Evolutionary conservation across 2,888 invertebrate species (phyloP).

Genomic region (Pachydiplax longipennis): DNA sequence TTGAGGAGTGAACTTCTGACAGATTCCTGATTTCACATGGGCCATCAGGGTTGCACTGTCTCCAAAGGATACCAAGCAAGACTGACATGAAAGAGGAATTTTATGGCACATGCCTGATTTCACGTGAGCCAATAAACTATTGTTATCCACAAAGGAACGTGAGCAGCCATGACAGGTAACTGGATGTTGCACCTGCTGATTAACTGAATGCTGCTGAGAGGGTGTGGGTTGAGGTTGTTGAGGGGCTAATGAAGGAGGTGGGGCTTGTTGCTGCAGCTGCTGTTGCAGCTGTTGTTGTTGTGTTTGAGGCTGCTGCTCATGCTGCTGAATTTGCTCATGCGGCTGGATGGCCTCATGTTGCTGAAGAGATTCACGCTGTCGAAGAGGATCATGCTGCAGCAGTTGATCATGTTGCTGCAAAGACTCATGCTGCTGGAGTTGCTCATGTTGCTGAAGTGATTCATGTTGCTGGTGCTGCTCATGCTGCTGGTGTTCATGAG

Average conservation of each 20-base stretch:
- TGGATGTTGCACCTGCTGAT: background rate
- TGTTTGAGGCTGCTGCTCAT: background rate
- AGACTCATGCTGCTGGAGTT: background rate
- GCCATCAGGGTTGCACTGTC: slow-evolving; percentile 12
- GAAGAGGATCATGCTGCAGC: background rate
- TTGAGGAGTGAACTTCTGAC: slow-evolving; percentile 2
- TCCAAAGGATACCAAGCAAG: background rate
- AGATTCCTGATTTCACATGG: slow-evolving; percentile 26
- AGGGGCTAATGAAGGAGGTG: background rate
- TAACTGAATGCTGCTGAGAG: background rate
- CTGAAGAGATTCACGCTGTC: background rate
- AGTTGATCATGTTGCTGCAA: background rate
- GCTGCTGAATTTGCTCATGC: background rate
- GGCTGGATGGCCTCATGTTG: background rate
- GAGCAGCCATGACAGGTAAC: slow-evolving; percentile 12
- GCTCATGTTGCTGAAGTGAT: background rate
- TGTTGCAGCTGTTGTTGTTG: background rate
- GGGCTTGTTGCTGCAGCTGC: background rate
- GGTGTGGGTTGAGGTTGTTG: background rate
- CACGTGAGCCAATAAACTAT: background rate
- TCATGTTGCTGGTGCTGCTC: background rate
- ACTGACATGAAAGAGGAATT: slow-evolving; percentile 16
- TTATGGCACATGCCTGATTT: slow-evolving; percentile 33
- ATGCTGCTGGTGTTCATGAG: background rate
- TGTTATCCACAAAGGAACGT: background rate